Conservation (phyloP, 2,113 vertebrate genomes). For the Pygoscelis adeliae region DNA sequence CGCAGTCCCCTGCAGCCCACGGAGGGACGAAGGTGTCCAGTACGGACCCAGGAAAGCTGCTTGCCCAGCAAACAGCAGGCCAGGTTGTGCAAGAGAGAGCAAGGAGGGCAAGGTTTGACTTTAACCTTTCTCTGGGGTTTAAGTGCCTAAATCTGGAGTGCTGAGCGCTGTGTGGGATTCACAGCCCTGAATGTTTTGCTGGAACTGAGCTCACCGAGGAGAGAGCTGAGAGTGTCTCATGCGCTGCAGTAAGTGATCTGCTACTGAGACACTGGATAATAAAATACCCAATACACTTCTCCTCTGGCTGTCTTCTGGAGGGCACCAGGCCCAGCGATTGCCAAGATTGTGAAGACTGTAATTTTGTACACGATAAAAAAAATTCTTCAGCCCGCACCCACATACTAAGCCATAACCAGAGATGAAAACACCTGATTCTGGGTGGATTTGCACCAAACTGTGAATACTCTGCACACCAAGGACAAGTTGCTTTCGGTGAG, state of each 20-base stretch:
- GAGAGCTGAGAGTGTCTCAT: background rate
- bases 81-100: too few relatives aligned
- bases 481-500: background rate
- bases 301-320: background rate
- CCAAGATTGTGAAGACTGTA: fast-evolving
- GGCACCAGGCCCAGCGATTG: background rate
- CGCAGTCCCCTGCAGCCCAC: background rate
- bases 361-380: background rate
- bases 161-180: fast-evolving
- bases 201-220: background rate
- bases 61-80: background rate
- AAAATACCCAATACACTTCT: background rate
- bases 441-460: background rate
- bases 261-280: fast-evolving
- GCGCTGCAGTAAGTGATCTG: background rate
- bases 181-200: background rate
- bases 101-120: background rate
- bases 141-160: fast-evolving
- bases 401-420: too few relatives aligned
- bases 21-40: fast-evolving
- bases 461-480: fast-evolving
- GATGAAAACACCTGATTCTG: background rate
- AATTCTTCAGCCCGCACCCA: background rate
- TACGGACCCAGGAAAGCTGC: background rate
- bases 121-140: background rate